These are phyloP conservation scores for Urocyon cinereoargenteus DNA, from an alignment of 2,797 vertebrate genomes.

Conservation along the genomic window DNA sequence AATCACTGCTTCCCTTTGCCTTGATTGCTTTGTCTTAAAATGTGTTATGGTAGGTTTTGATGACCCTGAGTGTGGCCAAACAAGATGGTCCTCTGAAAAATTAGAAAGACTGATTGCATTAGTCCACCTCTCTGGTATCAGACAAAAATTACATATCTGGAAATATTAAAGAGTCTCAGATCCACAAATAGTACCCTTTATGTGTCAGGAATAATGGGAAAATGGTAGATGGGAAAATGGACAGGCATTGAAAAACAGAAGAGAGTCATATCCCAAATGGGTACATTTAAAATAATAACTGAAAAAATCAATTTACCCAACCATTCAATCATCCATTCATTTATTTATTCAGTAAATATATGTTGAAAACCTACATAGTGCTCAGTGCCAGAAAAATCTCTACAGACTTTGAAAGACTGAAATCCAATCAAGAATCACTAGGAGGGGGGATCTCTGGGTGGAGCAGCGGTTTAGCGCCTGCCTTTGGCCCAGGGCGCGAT, in stretches of 20 bases:
- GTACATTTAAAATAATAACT: not conserved
- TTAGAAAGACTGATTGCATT: not conserved
- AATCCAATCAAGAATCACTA: not conserved
- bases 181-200: not conserved
- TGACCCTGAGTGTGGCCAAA: not conserved
- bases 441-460: no score
- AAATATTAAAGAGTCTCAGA: not conserved
- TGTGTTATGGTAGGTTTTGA: not conserved
- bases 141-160: not conserved
- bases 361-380: not conserved
- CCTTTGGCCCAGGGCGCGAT: no score
- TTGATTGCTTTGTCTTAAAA: constrained; percentile 14
- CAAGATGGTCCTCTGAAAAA: not conserved
- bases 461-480: no score
- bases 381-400: not conserved
- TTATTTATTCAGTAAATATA: not conserved
- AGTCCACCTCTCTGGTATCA: not conserved
- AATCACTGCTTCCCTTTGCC: not conserved
- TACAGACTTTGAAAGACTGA: constrained; percentile 13
- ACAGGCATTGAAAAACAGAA: not conserved
- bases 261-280: not conserved
- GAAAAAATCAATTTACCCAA: not conserved
- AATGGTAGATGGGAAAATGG: not conserved
- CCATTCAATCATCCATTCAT: not conserved
- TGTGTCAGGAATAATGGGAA: not conserved